Evolutionary conservation across 1,140 invertebrate species (phyloP), one percentile per base, ranked within the genome.

Genomic region (Bombus confusus): DNA sequence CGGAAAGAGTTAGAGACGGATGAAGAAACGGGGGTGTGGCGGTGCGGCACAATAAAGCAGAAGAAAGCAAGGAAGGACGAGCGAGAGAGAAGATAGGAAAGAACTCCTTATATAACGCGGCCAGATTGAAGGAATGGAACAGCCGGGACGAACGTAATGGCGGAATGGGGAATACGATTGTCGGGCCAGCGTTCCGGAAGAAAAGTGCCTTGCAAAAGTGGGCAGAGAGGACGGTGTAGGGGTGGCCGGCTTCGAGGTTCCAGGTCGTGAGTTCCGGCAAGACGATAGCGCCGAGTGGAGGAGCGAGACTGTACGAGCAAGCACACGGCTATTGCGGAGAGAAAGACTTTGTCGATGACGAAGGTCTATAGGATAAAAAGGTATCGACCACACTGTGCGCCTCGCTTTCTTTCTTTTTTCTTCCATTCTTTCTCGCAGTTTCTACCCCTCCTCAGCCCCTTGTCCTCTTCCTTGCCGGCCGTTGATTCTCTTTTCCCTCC

Each of bases 101-200:
- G 75, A 71, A 87, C 88, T 92, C 86, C 81, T 87, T 93, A 89
- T 92, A 92, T 93, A 93, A 93, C 91, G 78, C 85, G 87, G 73
- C 91, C 93, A 93, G 93, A 94, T 94, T 93, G 94, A 93, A 94
- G 91, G 91, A 93, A 92, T 87, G 80, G 83, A 83, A 87, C 75
- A 86, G 80, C 74, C 85, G 69, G 66, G 81, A 69, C 90, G 92
- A 94, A 92, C 89, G 92, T 91, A 91, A 91, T 87, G 89, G 86
- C 91, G 88, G 89, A 93, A 94, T 89, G 91, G 92, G 92, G 91
- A 94, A 94, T 94, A 93, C 93, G 93, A 94, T 94, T 94, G 93
- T 94, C 91, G 92, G 90, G 83, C 88, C 91, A 94, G 92, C 92
- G 93, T 93, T 94, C 93, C 91, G 92, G 93, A 93, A 94, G 91